These are phyloP conservation scores for Suillia variegata DNA, from an alignment of 2,888 invertebrate genomes.

Conservation along the genomic window DNA sequence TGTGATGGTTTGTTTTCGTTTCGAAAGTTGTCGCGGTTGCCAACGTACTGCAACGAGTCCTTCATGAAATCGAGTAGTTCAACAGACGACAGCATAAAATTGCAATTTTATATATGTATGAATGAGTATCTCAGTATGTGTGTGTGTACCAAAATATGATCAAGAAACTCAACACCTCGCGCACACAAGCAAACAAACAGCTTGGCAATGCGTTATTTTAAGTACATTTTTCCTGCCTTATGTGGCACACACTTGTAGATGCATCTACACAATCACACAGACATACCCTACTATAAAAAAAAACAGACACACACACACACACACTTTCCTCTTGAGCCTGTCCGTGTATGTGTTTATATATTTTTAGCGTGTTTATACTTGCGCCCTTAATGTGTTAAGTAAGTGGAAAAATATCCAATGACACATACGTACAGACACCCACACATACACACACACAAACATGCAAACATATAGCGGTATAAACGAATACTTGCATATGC, in stretches of 20 bases:
- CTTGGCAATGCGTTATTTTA: background rate
- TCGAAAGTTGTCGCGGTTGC: too few species aligned
- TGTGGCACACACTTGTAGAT: background rate
- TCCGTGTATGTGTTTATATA: background rate
- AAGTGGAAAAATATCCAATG: slow-evolving; percentile 43
- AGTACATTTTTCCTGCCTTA: background rate
- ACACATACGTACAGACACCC: slow-evolving; percentile 17
- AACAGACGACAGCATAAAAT: too few species aligned
- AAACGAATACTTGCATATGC: slow-evolving; percentile 15
- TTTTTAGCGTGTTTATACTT: slow-evolving; percentile 18
- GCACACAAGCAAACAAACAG: background rate
- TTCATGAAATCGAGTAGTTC: too few species aligned
- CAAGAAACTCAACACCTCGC: background rate
- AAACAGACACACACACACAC: too few species aligned
- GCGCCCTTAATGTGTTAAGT: slow-evolving; percentile 41
- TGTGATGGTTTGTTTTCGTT: too few species aligned
- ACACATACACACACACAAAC: slow-evolving; percentile 15
- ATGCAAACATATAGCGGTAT: slow-evolving; percentile 5
- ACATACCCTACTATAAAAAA: too few species aligned
- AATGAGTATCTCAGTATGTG: background rate
- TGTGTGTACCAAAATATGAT: background rate
- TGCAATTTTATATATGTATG: too few species aligned
- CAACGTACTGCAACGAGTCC: too few species aligned
- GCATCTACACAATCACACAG: too few species aligned
- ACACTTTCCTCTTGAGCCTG: background rate